Conservation (phyloP, 2,797 vertebrate genomes). For the Eutrigla gurnardus region DNA sequence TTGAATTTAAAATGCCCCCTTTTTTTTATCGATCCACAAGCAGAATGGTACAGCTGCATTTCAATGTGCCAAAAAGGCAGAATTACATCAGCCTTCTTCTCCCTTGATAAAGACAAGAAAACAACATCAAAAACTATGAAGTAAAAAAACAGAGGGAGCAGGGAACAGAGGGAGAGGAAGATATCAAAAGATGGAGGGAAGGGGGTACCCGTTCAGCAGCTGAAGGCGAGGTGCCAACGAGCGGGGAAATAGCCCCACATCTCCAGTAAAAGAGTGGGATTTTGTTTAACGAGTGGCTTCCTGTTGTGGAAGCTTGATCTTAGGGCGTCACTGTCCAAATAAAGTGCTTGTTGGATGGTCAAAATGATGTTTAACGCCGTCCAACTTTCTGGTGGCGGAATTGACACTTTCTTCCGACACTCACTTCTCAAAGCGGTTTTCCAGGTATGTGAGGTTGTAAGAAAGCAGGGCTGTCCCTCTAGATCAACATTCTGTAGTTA, state of each 20-base stretch:
- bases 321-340: neutral
- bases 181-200: conserved; percentile 12
- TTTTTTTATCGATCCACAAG: conserved; percentile 49
- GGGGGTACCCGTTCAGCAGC: neutral
- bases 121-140: conserved; percentile 28
- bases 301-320: neutral
- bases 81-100: conserved; percentile 32
- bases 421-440: neutral
- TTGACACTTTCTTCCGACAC: neutral
- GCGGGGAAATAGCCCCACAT: neutral
- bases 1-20: conserved; percentile 53
- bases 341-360: neutral
- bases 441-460: neutral
- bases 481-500: neutral
- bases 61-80: conserved; percentile 29
- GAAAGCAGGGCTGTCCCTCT: neutral
- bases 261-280: neutral
- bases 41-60: conserved; percentile 34
- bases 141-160: conserved; percentile 6
- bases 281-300: neutral
- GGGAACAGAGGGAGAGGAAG: neutral
- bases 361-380: neutral
- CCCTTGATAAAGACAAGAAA: conserved; percentile 25
- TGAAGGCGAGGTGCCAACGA: neutral
- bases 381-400: neutral